Evolutionary conservation across 2,113 vertebrate species (phyloP).

Genomic region (Vombatus ursinus): DNA sequence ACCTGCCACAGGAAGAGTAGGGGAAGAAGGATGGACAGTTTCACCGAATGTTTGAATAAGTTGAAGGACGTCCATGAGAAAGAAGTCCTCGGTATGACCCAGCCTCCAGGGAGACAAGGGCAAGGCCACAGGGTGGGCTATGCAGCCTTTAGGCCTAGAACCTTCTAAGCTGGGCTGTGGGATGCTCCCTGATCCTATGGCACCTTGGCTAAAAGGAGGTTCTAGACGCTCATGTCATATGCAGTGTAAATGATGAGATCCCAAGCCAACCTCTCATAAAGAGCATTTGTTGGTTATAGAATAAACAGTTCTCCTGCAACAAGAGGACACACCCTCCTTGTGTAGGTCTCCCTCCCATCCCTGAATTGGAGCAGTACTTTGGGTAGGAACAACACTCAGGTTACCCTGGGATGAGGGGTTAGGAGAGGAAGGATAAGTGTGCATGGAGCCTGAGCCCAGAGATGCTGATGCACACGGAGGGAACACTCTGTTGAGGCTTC

Average conservation of each 20-base stretch:
- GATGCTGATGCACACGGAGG: neutral
- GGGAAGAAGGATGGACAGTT: conserved; percentile 82
- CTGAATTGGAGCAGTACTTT: neutral
- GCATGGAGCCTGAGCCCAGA: neutral
- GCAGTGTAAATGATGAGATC: neutral
- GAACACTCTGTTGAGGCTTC: too few relatives aligned
- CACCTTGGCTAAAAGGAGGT: neutral
- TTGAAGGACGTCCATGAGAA: conserved; percentile 93
- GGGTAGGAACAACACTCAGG: neutral
- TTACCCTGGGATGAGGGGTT: neutral
- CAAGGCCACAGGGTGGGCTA: neutral
- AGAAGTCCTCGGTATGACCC: conserved; percentile 89
- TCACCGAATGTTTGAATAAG: conserved; percentile 89
- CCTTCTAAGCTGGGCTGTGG: neutral
- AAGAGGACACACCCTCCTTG: neutral
- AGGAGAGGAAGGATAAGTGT: neutral
- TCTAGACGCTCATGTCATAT: neutral
- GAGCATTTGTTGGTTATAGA: neutral
- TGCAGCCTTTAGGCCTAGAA: neutral
- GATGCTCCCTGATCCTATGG: neutral
- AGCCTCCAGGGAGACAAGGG: neutral
- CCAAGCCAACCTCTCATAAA: neutral
- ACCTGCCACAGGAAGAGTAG: neutral
- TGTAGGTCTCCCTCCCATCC: neutral
- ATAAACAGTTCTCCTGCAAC: neutral